Conservation (phyloP, 2,113 vertebrate species). For the Chionodraco myersi region DNA sequence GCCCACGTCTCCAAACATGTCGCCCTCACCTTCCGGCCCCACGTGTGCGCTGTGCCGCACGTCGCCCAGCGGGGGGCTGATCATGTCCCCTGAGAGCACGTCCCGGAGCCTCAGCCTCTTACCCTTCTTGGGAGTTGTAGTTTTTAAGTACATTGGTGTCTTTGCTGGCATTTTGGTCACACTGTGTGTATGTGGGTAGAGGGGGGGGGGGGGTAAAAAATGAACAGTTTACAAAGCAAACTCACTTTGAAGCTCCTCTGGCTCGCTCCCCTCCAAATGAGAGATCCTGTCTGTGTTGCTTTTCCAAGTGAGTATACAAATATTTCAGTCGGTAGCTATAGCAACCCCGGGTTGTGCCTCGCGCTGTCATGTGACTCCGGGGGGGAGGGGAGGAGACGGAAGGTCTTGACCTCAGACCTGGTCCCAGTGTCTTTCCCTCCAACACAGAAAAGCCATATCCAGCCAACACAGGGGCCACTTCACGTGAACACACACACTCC, state of each 20-base stretch:
- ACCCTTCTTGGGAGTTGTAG: conserved; percentile 84
- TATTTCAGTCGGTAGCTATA: conserved; percentile 46
- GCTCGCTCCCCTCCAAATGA: background rate
- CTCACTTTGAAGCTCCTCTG: conserved; percentile 13
- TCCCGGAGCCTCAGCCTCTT: conserved; percentile 84
- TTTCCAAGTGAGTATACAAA: conserved; percentile 19
- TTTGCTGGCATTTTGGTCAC: conserved; percentile 85
- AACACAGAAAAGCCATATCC: conserved; percentile 51
- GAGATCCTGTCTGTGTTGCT: conserved; percentile 8
- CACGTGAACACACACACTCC: conserved; percentile 1
- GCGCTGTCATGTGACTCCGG: conserved; percentile 62
- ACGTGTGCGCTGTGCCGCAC: conserved; percentile 88
- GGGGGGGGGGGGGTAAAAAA: no score
- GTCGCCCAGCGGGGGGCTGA: conserved; percentile 88
- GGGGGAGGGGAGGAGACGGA: conserved; percentile 16
- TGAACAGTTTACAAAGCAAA: background rate
- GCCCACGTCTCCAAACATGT: conserved; percentile 88
- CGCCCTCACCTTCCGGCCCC: conserved; percentile 80
- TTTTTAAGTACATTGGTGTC: conserved; percentile 88
- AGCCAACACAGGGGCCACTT: conserved; percentile 17
- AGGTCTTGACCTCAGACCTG: conserved; percentile 65
- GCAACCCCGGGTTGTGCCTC: conserved; percentile 44
- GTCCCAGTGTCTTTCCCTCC: conserved; percentile 43
- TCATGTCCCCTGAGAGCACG: conserved; percentile 87
- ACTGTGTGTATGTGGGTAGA: background rate